Percentiles rank a stretch among this genome's conserved stretches.
phyloP scores from a whole-genome alignment of 2,797 vertebrate species.

The Sebastes glaucus region DNA sequence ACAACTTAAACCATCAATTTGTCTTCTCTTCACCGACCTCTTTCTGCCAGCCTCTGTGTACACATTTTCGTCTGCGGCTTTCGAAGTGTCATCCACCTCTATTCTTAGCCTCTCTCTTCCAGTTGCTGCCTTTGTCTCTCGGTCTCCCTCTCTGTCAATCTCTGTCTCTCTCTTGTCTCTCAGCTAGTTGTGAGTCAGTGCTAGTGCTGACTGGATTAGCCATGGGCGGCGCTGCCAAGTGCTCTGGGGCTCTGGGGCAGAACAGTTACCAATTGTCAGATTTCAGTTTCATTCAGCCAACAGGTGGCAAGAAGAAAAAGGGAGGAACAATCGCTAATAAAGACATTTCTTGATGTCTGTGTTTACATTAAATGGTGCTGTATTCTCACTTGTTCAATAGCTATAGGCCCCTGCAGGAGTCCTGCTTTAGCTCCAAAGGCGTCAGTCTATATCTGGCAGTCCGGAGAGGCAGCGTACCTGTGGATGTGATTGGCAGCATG shows the following conservation, averaged over 20 bases:
- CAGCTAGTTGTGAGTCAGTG: slow-evolving; percentile 60
- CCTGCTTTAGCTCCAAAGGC: neutral
- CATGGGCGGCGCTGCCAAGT: slow-evolving; percentile 57
- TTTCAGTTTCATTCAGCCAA: slow-evolving; percentile 54
- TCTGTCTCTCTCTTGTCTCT: slow-evolving; percentile 44
- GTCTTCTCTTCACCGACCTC: slow-evolving; percentile 25
- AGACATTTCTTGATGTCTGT: slow-evolving; percentile 44
- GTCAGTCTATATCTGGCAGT: neutral
- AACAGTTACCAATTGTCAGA: slow-evolving; percentile 67
- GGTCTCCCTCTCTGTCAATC: slow-evolving; percentile 38
- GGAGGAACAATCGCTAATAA: slow-evolving; percentile 20
- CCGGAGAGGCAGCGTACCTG: slow-evolving; percentile 23
- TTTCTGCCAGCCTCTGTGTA: slow-evolving; percentile 16
- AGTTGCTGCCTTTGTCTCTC: slow-evolving; percentile 18
- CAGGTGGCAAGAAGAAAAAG: slow-evolving; percentile 48
- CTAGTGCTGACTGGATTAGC: slow-evolving; percentile 68
- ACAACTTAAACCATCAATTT: slow-evolving; percentile 21
- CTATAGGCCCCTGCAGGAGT: neutral
- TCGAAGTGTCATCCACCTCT: slow-evolving; percentile 27
- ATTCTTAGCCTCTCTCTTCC: slow-evolving; percentile 12
- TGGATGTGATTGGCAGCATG: slow-evolving; percentile 45
- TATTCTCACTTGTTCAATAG: slow-evolving; percentile 19
- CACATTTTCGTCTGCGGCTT: slow-evolving; percentile 13
- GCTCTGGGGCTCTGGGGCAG: slow-evolving; percentile 54
- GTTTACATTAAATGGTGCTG: slow-evolving; percentile 6